These are phyloP conservation scores for Masnerella sp. DNA, from an alignment of 2,888 invertebrate species.

Conservation along the genomic window DNA sequence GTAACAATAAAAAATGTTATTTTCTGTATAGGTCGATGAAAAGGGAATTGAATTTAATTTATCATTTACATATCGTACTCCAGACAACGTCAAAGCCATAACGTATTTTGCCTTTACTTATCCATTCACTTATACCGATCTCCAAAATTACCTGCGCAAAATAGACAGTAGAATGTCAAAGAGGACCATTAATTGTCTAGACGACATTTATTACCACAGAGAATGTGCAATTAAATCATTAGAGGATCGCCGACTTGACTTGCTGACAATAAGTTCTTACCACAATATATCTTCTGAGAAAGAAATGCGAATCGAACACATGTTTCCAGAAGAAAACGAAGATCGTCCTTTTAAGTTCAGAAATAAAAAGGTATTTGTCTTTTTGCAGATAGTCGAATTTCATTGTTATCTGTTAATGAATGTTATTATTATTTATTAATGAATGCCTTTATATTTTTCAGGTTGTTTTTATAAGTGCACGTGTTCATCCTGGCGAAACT, in stretches of 20 bases:
- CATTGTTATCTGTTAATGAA: too few species aligned
- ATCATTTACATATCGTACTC: constrained; percentile 85
- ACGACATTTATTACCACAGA: constrained; percentile 90
- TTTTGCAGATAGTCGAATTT: too few species aligned
- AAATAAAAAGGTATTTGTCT: constrained; percentile 84
- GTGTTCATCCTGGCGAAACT: constrained; percentile 96
- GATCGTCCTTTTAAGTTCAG: constrained; percentile 86
- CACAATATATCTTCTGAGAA: constrained; percentile 85
- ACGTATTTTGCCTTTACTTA: constrained; percentile 95
- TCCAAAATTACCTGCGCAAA: constrained; percentile 85
- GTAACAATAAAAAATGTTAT: too few species aligned
- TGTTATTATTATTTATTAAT: neutral
- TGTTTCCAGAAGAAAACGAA: constrained; percentile 85
- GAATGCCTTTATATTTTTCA: constrained; percentile 69
- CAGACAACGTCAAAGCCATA: constrained; percentile 84
- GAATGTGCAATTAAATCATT: constrained; percentile 89
- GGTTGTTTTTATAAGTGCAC: constrained; percentile 91
- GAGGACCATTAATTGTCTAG: constrained; percentile 71
- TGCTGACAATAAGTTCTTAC: constrained; percentile 90
- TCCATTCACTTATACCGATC: constrained; percentile 91
- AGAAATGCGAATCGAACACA: constrained; percentile 84
- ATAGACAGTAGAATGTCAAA: constrained; percentile 83
- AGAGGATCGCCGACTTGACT: constrained; percentile 87
- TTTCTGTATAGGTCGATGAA: constrained; percentile 82
- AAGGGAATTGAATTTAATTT: constrained; percentile 85